Evolutionary conservation across 2,113 vertebrate species (phyloP).

Genomic region (Hemiscyllium ocellatum): DNA sequence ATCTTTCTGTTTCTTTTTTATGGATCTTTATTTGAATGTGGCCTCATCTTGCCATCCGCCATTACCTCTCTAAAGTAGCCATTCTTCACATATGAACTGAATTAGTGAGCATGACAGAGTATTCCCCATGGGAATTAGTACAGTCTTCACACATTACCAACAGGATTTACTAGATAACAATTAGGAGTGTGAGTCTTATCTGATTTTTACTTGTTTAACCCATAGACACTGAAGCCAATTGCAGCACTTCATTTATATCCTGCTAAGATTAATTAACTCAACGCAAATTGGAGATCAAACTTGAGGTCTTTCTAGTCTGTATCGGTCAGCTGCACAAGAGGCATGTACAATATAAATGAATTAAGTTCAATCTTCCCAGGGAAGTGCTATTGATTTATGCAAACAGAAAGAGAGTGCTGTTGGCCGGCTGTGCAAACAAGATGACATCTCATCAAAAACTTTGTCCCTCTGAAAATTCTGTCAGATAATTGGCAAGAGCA

Average conservation of each 20-base stretch:
- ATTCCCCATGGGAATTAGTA: not conserved
- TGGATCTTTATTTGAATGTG: not conserved
- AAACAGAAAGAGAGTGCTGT: not conserved
- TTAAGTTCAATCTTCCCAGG: not conserved
- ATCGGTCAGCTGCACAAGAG: conserved; percentile 4
- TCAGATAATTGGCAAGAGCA: not conserved
- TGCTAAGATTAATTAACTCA: conserved; percentile 4
- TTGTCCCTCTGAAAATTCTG: not conserved
- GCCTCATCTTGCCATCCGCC: not conserved
- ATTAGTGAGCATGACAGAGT: not conserved
- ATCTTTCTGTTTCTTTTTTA: not conserved
- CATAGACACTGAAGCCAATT: not conserved
- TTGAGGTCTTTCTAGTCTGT: not conserved
- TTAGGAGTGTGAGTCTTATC: not conserved
- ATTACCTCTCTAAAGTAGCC: not conserved
- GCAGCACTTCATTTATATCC: not conserved
- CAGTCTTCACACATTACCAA: not conserved
- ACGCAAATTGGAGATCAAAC: conserved; percentile 14
- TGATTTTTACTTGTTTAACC: not conserved
- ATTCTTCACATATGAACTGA: not conserved
- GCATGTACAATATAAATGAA: not conserved
- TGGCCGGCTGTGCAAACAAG: not conserved
- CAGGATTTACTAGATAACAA: not conserved
- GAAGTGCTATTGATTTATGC: not conserved
- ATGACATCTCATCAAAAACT: not conserved